Base-by-base conservation (phyloP, 2,113 vertebrate species). In the Eonycteris spelaea region DNA sequence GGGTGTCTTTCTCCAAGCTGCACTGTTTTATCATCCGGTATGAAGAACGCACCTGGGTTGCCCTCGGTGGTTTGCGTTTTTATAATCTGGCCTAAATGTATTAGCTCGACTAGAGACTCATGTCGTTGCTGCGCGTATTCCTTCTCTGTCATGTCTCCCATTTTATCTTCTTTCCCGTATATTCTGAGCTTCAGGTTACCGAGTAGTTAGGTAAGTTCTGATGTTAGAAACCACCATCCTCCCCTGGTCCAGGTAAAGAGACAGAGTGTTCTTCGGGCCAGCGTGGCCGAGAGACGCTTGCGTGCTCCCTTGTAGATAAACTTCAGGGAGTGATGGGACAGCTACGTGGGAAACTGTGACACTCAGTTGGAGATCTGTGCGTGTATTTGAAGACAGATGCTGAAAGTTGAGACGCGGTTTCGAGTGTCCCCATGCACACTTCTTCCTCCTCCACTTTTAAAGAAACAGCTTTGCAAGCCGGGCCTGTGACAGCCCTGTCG, bases 301-400 rank as follows among this genome's bases (percentile, higher is more conserved):
- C 33, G 30, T 61, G 68, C 5, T 48, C 16, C 77, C 74, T 43
- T 51, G 12, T 18, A 30, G 21, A 21, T 21, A n/a, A 2, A 18
- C 6, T 38, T 61, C 77, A 53, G 13, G 43, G 35, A 51, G 38
- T 21, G 55, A 59, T 0, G 13, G 53, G 28, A 14, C 9, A 89
- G 70, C 7, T 38, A 4, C 0, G 0, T 11, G 33, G 51, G 61
- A 70, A 86, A 53, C 43, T 0, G 5, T n/a, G 38, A 12, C 24
- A 45, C 45, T 19, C 35, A 55, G 7, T 15, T 30, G 19, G 11
- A 38, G 35, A 33, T 38, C 43, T 53, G 30, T 53, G 30, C 71
- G 16, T 33, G 65, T 55, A 43, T 38, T 35, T 57, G 18, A 74
- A 63, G 65, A 80, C 30, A 30, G 35, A 19, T 48, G 30, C 38